Evolutionary conservation across 2,113 vertebrate species (phyloP).

Genomic region (Menidia beryllina): DNA sequence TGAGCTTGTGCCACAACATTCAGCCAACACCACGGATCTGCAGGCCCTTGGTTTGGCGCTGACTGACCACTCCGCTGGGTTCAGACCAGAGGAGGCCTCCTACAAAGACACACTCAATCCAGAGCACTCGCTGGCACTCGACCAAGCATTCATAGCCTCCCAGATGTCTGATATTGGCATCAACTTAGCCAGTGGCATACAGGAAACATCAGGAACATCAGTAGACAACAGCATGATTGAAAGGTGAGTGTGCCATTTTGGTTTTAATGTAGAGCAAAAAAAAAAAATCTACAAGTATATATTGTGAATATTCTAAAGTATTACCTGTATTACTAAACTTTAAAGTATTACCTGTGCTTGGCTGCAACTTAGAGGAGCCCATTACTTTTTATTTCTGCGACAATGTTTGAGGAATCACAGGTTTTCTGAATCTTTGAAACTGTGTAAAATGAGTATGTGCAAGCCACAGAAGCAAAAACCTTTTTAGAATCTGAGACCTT

Average conservation of each 20-base stretch:
- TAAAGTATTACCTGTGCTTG: no score
- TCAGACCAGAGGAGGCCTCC: slow-evolving; percentile 58
- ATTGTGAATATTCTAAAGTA: no score
- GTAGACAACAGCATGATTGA: slow-evolving; percentile 66
- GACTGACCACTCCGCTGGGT: slow-evolving; percentile 67
- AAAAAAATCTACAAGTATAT: no score
- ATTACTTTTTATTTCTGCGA: no score
- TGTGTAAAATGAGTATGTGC: no score
- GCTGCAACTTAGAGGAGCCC: no score
- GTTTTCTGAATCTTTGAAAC: no score
- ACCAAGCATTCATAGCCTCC: slow-evolving; percentile 71
- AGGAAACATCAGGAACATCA: slow-evolving; percentile 55
- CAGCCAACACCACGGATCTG: slow-evolving; percentile 48
- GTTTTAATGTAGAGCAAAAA: no score
- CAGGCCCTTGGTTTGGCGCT: slow-evolving; percentile 68
- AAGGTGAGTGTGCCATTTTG: slow-evolving; percentile 56
- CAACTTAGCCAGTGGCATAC: slow-evolving; percentile 58
- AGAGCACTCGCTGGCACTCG: slow-evolving; percentile 64
- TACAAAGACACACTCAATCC: slow-evolving; percentile 63
- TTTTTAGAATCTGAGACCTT: no score
- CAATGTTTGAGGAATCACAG: no score
- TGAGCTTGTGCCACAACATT: slow-evolving; percentile 60
- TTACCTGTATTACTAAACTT: no score
- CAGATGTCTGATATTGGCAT: slow-evolving; percentile 71
- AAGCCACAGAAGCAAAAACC: no score